phyloP scores from a whole-genome alignment of 2,113 vertebrate genomes.

The Pimephales promelas region DNA sequence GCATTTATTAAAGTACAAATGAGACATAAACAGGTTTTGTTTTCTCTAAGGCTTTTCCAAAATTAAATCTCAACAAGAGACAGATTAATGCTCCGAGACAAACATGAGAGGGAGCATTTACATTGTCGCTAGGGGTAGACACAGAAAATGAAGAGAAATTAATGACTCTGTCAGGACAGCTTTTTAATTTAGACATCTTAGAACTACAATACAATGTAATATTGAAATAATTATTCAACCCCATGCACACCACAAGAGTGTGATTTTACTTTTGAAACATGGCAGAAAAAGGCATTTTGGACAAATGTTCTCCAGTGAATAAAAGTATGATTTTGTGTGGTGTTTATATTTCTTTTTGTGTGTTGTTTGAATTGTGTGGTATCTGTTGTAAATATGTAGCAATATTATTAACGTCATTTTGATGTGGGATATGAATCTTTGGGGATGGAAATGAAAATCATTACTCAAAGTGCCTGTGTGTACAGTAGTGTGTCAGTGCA shows the following conservation, averaged over 20 bases:
- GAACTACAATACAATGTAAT: not conserved
- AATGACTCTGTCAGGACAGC: not conserved
- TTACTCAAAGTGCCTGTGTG: not conserved
- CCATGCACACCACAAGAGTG: not conserved
- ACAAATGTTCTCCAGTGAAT: not conserved
- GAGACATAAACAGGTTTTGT: conserved; percentile 14
- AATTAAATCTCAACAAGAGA: conserved; percentile 18
- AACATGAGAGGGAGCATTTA: conserved; percentile 10
- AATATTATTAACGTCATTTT: not conserved
- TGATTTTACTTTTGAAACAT: not conserved
- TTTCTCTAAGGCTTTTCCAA: conserved; percentile 17
- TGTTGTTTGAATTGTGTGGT: not conserved
- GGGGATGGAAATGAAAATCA: not conserved
- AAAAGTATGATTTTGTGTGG: not conserved
- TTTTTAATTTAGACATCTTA: conserved; percentile 5
- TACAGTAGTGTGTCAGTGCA: too few relatives aligned
- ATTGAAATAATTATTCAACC: conserved; percentile 6
- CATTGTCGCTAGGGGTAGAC: conserved; percentile 9
- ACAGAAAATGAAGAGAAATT: not conserved
- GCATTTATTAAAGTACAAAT: conserved; percentile 11
- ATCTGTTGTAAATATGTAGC: not conserved
- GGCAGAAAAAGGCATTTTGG: not conserved
- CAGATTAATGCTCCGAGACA: not conserved
- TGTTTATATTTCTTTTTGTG: not conserved
- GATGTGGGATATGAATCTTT: not conserved